Percentiles rank a stretch among this genome's conserved stretches.
phyloP scores from a whole-genome alignment of 2,888 invertebrate species.

The Plagiodera versicolora region DNA sequence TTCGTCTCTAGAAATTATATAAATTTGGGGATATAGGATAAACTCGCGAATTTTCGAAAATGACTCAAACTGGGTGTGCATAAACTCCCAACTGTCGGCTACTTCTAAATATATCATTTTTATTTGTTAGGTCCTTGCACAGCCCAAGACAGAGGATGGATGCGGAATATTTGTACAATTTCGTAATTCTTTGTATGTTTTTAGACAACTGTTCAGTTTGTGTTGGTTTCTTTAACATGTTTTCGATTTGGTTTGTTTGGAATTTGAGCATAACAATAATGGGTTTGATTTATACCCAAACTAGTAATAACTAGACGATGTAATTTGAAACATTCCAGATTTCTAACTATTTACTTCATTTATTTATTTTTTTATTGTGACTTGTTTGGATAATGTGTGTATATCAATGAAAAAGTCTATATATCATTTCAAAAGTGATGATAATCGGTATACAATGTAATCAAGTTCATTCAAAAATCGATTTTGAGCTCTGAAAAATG shows the following conservation, averaged over 20 bases:
- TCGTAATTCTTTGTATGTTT: constrained; percentile 28
- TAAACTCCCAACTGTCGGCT: not conserved
- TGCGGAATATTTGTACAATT: constrained; percentile 24
- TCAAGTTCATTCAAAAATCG: too few relatives aligned
- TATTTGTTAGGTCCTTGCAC: constrained; percentile 27
- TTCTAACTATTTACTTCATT: not conserved
- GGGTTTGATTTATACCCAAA: not conserved
- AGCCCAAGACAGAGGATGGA: constrained; percentile 21
- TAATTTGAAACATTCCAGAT: too few relatives aligned
- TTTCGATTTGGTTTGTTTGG: constrained; percentile 17
- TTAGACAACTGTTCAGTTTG: constrained; percentile 15
- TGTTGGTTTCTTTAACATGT: constrained; percentile 10
- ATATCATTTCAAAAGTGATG: too few relatives aligned
- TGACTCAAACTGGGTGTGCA: not conserved
- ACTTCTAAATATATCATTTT: constrained; percentile 18
- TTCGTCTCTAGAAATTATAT: too few relatives aligned
- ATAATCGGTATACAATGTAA: too few relatives aligned
- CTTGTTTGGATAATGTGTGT: not conserved
- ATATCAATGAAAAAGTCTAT: too few relatives aligned
- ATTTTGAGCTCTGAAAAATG: too few relatives aligned
- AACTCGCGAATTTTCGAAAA: too few relatives aligned
- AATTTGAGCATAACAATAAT: not conserved
- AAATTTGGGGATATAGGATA: too few relatives aligned
- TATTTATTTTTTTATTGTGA: too few relatives aligned
- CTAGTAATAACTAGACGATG: not conserved